phyloP scores from a whole-genome alignment of 2,888 invertebrate genomes.

The Dolomedes plantarius region DNA sequence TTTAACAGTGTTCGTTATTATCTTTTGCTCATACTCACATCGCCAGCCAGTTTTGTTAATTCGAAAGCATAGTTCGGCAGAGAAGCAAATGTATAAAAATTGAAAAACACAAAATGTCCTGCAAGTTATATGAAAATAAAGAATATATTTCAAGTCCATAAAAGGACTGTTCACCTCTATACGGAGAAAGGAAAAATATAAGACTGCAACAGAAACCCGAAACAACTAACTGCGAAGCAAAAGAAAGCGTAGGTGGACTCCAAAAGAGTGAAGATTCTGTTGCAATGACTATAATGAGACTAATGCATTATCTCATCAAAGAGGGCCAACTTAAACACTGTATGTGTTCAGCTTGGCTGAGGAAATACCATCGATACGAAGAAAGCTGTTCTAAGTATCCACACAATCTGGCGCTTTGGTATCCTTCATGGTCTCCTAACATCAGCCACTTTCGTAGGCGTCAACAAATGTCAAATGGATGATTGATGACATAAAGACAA shows the following conservation, averaged over 20 bases:
- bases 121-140: too few species aligned
- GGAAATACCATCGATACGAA: not conserved
- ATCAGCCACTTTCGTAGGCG: conserved; percentile 36
- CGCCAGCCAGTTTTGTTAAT: too few species aligned
- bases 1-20: too few species aligned
- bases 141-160: too few species aligned
- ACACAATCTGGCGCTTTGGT: not conserved
- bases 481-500: conserved; percentile 69
- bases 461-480: conserved; percentile 47
- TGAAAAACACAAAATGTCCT: too few species aligned
- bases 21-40: too few species aligned
- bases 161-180: too few species aligned
- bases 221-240: too few species aligned
- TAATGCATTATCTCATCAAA: not conserved
- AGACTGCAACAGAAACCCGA: too few species aligned
- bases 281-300: not conserved
- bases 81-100: too few species aligned
- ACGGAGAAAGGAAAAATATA: too few species aligned
- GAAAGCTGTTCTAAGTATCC: not conserved
- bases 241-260: not conserved
- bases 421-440: not conserved
- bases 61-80: too few species aligned
- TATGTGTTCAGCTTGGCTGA: not conserved
- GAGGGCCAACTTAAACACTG: not conserved
- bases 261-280: not conserved